Evolutionary conservation across 64 coral and sea anemone species (phyloP).

Genomic region (Montipora cactus): DNA sequence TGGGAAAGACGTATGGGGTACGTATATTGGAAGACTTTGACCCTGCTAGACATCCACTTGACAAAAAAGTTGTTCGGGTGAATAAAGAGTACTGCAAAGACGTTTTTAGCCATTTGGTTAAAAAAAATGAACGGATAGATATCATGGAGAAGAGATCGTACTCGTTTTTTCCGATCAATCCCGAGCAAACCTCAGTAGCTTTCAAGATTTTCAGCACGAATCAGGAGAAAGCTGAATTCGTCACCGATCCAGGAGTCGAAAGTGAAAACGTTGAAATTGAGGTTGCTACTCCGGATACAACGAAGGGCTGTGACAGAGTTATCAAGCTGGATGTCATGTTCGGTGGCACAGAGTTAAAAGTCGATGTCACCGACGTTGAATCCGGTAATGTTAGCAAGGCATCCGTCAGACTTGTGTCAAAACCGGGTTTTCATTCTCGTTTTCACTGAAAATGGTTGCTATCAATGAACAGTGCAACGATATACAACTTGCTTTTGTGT

Average conservation of each 20-base stretch:
- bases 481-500: too few species aligned
- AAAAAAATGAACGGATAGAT: conserved; percentile 22
- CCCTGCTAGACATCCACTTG: neutral
- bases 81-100: conserved; percentile 14
- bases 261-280: conserved; percentile 13
- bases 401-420: neutral
- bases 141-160: neutral
- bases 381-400: neutral
- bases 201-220: neutral
- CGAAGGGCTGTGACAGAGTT: conserved; percentile 17
- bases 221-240: neutral
- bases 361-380: neutral
- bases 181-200: neutral
- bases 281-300: neutral
- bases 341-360: conserved; percentile 20
- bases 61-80: neutral
- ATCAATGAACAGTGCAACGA: neutral
- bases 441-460: neutral
- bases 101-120: neutral
- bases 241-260: neutral
- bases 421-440: neutral
- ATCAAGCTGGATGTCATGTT: conserved; percentile 14
- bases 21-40: neutral
- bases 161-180: neutral
- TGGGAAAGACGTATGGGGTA: conserved; percentile 29